phyloP scores from a whole-genome alignment of 2,888 invertebrate genomes.

The Phaonia tiefii region DNA sequence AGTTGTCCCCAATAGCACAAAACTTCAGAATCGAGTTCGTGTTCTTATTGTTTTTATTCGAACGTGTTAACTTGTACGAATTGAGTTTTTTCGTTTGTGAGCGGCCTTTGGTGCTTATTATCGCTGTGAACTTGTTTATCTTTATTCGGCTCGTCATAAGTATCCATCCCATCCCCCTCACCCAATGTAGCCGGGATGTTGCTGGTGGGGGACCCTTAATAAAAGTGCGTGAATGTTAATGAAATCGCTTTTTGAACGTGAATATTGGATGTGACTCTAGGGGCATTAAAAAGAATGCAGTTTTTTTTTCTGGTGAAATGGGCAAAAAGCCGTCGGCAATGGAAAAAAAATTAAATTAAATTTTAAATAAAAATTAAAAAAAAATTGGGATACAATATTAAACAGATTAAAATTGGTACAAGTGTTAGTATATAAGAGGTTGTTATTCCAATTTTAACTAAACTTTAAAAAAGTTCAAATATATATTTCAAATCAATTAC shows the following conservation, averaged over 20 bases:
- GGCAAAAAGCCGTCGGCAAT: constrained; percentile 41
- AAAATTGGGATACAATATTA: too few species aligned
- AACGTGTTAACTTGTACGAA: constrained; percentile 6
- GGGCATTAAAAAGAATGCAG: not conserved
- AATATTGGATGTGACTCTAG: not conserved
- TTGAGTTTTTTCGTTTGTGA: constrained; percentile 9
- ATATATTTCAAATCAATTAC: too few species aligned
- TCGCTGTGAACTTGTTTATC: constrained; percentile 32
- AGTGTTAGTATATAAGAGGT: not conserved
- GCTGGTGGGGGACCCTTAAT: not conserved
- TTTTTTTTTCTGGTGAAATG: not conserved
- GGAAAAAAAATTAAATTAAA: not conserved
- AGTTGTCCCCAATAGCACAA: not conserved
- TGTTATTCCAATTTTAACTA: constrained; percentile 34
- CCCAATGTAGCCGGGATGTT: not conserved
- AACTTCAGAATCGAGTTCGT: constrained; percentile 8
- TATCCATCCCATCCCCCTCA: not conserved
- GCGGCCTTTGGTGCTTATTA: constrained; percentile 13
- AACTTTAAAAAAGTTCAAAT: too few species aligned
- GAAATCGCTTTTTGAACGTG: constrained; percentile 45
- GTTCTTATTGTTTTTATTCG: not conserved
- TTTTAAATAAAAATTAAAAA: not conserved
- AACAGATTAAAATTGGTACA: too few species aligned
- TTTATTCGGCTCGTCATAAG: not conserved
- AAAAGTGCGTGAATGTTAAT: constrained; percentile 60